phyloP scores from a whole-genome alignment of 1,140 invertebrate species.

The Drosophila takahashii region DNA sequence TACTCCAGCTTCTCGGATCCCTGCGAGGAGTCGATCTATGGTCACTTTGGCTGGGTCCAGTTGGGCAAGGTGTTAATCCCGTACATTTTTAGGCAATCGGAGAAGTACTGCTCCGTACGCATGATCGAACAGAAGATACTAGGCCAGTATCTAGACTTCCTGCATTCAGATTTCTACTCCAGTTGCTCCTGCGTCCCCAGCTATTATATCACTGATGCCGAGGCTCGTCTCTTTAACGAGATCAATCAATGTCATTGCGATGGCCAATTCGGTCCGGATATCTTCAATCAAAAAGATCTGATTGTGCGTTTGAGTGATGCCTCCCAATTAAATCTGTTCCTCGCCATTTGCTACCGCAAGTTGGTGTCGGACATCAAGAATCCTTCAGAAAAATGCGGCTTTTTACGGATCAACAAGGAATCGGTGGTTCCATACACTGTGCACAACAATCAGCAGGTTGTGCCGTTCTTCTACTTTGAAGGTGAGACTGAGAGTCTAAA shows the following conservation, averaged over 20 bases:
- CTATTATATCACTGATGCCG: conserved; percentile 96
- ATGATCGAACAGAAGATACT: conserved; percentile 95
- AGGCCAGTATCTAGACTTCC: conserved; percentile 92
- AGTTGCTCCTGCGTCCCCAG: conserved; percentile 95
- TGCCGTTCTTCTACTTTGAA: conserved; percentile 97
- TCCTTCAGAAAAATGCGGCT: conserved; percentile 93
- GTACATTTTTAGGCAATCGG: conserved; percentile 92
- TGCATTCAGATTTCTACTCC: conserved; percentile 93
- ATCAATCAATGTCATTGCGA: conserved; percentile 97
- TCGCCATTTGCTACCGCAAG: conserved; percentile 94
- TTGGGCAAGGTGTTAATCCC: conserved; percentile 94
- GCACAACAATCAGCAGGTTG: conserved; percentile 92
- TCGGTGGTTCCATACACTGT: conserved; percentile 97
- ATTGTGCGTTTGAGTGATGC: conserved; percentile 95
- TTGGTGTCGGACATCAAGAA: conserved; percentile 88
- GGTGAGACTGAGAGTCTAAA: conserved; percentile 96
- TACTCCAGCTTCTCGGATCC: conserved; percentile 58
- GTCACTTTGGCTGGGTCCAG: conserved; percentile 95
- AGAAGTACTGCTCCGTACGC: conserved; percentile 95
- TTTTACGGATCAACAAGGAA: conserved; percentile 97
- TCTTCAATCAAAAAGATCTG: conserved; percentile 95
- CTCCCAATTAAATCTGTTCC: conserved; percentile 95
- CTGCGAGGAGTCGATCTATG: conserved; percentile 91
- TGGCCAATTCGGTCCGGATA: conserved; percentile 93
- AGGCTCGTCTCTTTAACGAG: conserved; percentile 95